Base-by-base conservation (phyloP, 2,113 vertebrate species). In the Prietella phreatophila region DNA sequence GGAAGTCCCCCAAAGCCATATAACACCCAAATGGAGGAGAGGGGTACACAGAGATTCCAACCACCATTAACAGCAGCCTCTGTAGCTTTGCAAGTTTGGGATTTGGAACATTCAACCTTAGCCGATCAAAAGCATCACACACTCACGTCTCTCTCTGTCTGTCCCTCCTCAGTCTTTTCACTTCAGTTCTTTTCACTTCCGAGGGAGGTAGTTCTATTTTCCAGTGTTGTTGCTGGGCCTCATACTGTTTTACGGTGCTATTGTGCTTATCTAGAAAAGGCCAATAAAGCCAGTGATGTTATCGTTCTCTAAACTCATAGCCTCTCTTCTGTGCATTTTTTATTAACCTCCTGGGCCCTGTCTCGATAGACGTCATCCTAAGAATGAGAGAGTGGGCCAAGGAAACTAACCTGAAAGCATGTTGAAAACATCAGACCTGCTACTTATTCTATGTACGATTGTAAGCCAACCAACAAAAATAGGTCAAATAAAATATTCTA, bases 191-290 rank as follows among this genome's bases (percentile, higher is more conserved):
- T 86, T 89, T 89, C 81, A 61, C 89, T 92, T 82, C 86, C 82
- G 82, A 91, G 87, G 91, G 91, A 92, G 86, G 89, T 90, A 92
- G 90, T 90, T 88, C 89, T 91, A 92, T 94, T 93, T 93, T 67
- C 76, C 81, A 85, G n/a, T n/a, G 4, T 78, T 67, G 90, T 91
- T 89, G 83, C 89, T 80, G 27, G 85, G 88, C 92, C 93, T 93
- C 94, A 87, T 69, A 90, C 92, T 93, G 94, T 94, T 95, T 94
- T 93, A 94, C 91, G 89, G 91, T 90, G 92, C 93, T 90, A 94
- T 93, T 94, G 94, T 94, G 92, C 92, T 94, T 91, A 90, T 88
- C 93, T 93, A 91, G 94, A 85, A 84, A 92, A 91, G 88, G 89
- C 90, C 82, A 91, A 90, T 89, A 83, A 92, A 94, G 87, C 91